A percentile compares a stretch with the other conserved stretches of the same genome.
These are phyloP conservation scores for Phyllotis vaccarum DNA, from an alignment of 2,797 vertebrate genomes.

Conservation along the genomic window DNA sequence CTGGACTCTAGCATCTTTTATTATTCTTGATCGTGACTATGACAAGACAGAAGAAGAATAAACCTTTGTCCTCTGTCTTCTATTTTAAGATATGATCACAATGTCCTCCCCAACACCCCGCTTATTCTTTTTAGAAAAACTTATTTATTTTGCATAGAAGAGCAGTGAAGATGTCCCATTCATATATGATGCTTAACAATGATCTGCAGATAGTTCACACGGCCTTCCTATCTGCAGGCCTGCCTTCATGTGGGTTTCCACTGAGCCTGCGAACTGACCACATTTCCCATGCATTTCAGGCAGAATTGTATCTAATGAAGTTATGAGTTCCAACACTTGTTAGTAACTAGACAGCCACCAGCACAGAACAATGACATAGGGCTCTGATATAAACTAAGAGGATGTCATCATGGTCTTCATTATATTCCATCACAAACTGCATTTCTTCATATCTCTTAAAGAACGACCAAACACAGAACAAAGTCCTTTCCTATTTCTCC, in stretches of 20 bases:
- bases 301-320: not conserved
- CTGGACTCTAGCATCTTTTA: not conserved
- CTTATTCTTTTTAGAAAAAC: not conserved
- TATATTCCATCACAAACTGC: not conserved
- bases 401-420: not conserved
- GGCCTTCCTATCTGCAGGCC: not conserved
- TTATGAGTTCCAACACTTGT: not conserved
- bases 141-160: not conserved
- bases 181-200: not conserved
- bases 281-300: not conserved
- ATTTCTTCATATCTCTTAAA: not conserved
- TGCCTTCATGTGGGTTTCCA: slow-evolving; percentile 14
- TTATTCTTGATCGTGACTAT: not conserved
- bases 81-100: not conserved
- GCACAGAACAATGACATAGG: not conserved
- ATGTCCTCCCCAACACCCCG: accelerated
- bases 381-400: not conserved
- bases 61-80: not conserved
- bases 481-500: not conserved
- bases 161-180: not conserved
- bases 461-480: not conserved
- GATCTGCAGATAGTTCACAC: not conserved
- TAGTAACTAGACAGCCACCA: not conserved
- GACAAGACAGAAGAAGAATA: slow-evolving; percentile 9
- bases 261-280: not conserved